Conservation (phyloP, 2,113 vertebrate genomes). For the Budorcas taxicolor region DNA sequence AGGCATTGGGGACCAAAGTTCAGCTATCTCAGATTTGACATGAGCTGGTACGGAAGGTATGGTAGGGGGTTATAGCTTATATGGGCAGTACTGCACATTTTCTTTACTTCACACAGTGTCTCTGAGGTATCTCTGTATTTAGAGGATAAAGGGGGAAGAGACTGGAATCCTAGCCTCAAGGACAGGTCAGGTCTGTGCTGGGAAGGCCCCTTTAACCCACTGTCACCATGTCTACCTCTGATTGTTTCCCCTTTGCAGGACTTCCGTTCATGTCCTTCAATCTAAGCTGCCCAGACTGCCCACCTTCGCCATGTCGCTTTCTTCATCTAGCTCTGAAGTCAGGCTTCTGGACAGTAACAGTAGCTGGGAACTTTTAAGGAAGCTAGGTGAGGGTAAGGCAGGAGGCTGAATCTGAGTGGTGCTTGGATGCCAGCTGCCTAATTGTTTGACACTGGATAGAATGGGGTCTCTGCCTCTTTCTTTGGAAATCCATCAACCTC, state of each 20-base stretch:
- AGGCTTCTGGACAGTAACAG: slow-evolving; percentile 10
- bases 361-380: slow-evolving; percentile 49
- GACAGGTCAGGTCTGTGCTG: background rate
- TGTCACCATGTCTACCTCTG: background rate
- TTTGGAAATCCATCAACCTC: background rate
- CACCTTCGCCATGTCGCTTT: background rate
- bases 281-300: slow-evolving; percentile 1
- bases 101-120: background rate
- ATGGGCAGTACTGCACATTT: background rate
- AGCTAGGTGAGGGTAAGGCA: slow-evolving; percentile 24
- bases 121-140: background rate
- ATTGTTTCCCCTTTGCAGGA: slow-evolving; percentile 47
- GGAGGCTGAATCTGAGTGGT: slow-evolving; percentile 7
- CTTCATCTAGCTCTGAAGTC: slow-evolving; percentile 43
- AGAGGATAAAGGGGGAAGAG: background rate
- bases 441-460: background rate
- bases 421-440: background rate
- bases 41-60: background rate
- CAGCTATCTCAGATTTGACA: background rate
- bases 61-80: background rate
- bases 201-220: background rate
- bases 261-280: background rate
- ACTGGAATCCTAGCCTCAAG: background rate
- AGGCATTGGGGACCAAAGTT: background rate
- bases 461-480: background rate